These are phyloP conservation scores for Rhogogaster chlorosoma DNA, from an alignment of 2,888 invertebrate genomes.

Conservation along the genomic window DNA sequence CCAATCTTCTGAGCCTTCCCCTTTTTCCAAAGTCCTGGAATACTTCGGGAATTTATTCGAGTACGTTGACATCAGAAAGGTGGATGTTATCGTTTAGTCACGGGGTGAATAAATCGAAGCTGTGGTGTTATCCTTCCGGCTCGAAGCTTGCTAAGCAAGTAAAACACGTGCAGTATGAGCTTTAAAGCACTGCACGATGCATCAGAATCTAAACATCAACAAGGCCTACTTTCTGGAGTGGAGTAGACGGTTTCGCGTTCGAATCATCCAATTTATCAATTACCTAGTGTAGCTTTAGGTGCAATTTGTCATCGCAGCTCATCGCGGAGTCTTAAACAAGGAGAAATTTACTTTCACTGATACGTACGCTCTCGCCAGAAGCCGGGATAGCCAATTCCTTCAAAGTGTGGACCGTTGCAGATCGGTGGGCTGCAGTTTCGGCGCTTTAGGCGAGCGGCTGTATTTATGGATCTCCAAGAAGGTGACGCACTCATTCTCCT, in stretches of 20 bases:
- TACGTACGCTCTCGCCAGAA: neutral
- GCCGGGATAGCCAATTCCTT: neutral
- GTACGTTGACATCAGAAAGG: neutral
- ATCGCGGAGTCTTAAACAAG: neutral
- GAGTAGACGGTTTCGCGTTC: neutral
- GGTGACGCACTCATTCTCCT: conserved; percentile 56
- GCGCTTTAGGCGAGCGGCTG: conserved; percentile 32
- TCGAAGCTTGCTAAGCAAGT: neutral
- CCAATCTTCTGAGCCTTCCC: neutral
- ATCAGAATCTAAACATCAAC: conserved; percentile 40
- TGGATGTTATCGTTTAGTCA: conserved; percentile 45
- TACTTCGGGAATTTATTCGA: neutral
- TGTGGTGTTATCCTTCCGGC: conserved; percentile 41
- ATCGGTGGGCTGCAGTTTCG: conserved; percentile 1
- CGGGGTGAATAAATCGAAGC: conserved; percentile 35
- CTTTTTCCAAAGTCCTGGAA: neutral
- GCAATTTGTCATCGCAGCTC: conserved; percentile 17
- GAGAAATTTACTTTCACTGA: neutral
- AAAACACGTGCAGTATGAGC: conserved; percentile 53
- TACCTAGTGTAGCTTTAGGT: neutral
- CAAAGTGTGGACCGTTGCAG: neutral
- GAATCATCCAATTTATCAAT: neutral
- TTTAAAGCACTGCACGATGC: neutral
- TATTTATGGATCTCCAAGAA: conserved; percentile 69
- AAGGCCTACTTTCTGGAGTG: conserved; percentile 21